Evolutionary conservation across 2,113 vertebrate species (phyloP).

Genomic region (Pangasianodon hypophthalmus): DNA sequence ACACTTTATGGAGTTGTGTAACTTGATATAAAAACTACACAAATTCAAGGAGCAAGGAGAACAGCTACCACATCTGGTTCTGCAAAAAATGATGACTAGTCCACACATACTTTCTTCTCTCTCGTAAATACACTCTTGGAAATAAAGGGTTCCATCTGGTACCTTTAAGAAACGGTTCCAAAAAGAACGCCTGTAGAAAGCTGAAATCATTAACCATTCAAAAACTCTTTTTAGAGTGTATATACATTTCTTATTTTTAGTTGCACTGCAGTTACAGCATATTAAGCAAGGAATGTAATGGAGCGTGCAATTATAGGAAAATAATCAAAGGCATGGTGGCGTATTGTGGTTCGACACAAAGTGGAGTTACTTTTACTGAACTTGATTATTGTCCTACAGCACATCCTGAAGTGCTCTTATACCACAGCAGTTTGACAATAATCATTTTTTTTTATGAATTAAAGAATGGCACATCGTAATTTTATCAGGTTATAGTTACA

Average conservation of each 20-base stretch:
- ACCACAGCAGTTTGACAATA: neutral
- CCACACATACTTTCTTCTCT: neutral
- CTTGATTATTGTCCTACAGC: too few species aligned
- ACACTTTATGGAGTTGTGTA: neutral
- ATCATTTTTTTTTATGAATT: neutral
- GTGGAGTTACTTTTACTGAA: neutral
- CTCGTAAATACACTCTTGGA: neutral
- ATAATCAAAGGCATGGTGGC: neutral
- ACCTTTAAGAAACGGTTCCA: neutral
- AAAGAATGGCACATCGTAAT: neutral
- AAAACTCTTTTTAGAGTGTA: neutral
- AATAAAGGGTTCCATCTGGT: constrained; percentile 3
- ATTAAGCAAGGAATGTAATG: neutral
- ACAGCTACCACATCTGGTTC: neutral
- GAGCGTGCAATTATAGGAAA: neutral
- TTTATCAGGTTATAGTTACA: neutral
- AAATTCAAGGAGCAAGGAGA: neutral
- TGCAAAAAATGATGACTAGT: neutral
- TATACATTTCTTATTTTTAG: neutral
- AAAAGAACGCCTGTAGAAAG: neutral
- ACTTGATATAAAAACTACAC: neutral
- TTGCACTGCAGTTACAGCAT: neutral
- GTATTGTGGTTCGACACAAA: neutral
- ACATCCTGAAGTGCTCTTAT: neutral
- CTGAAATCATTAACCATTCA: neutral